Percentiles rank a stretch among this genome's conserved stretches.
These are phyloP conservation scores for Palythoa grandis DNA, from an alignment of 92 coral and sea anemone species.

Conservation along the genomic window DNA sequence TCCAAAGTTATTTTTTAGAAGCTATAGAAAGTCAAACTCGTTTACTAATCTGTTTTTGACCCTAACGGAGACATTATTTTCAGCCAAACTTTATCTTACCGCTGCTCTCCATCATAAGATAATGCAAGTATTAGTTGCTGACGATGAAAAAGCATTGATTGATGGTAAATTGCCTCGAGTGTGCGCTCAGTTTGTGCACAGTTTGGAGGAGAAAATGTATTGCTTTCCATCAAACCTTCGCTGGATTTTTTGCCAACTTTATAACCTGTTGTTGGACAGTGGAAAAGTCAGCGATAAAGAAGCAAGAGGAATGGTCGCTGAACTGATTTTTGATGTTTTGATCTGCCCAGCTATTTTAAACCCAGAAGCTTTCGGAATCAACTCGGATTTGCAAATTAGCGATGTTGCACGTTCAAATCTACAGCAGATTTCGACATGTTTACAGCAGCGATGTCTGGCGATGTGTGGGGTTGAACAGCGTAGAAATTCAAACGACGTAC, in stretches of 20 bases:
- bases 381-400: constrained; percentile 88
- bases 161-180: constrained; percentile 68
- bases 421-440: constrained; percentile 82
- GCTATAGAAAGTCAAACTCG: constrained; percentile 75
- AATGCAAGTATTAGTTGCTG: constrained; percentile 82
- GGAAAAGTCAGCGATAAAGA: constrained; percentile 66
- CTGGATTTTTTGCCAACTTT: constrained; percentile 89
- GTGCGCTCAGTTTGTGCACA: constrained; percentile 77
- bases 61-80: constrained; percentile 75
- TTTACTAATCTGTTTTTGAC: constrained; percentile 78
- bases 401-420: constrained; percentile 81
- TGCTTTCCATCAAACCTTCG: constrained; percentile 90
- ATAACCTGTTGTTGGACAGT: constrained; percentile 66
- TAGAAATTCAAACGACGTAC: constrained; percentile 1
- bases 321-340: constrained; percentile 81
- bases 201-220: constrained; percentile 80
- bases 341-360: constrained; percentile 84
- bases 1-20: constrained; percentile 71
- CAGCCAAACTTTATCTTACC: constrained; percentile 81
- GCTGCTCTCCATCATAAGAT: constrained; percentile 87
- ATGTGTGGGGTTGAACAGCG: constrained; percentile 41
- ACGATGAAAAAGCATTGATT: constrained; percentile 62
- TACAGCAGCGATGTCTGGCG: constrained; percentile 69
- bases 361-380: constrained; percentile 91
- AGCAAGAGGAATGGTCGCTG: constrained; percentile 73